Evolutionary conservation across 53 echinoderm and acorn worm genomes (phyloP).

Genomic region (Arbacia lixula): DNA sequence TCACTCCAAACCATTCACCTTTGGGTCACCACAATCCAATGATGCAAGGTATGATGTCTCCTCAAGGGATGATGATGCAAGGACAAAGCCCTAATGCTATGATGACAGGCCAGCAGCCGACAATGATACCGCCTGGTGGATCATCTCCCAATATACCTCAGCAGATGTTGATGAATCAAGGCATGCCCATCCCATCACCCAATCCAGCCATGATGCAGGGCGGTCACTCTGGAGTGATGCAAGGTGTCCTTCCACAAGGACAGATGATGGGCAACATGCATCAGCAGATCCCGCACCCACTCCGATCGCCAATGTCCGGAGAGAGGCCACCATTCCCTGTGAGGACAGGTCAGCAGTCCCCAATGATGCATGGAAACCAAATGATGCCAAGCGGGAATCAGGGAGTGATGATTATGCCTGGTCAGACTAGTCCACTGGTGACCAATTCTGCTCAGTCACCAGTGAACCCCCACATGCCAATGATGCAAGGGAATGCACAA

Average conservation of each 20-base stretch:
- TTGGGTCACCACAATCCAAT: constrained; percentile 64
- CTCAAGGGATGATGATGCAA: constrained; percentile 73
- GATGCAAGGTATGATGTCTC: constrained; percentile 71
- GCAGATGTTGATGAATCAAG: constrained; percentile 47
- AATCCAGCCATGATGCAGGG: constrained; percentile 37
- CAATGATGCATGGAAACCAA: constrained; percentile 77
- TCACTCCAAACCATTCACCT: constrained; percentile 60
- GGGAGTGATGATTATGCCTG: constrained; percentile 45
- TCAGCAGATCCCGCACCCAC: constrained; percentile 33
- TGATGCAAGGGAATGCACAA: constrained; percentile 59
- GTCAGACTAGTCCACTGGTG: constrained; percentile 43
- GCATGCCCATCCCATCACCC: constrained; percentile 66
- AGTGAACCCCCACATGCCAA: constrained; percentile 4
- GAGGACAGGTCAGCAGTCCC: constrained; percentile 67
- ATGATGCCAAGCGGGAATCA: constrained; percentile 19
- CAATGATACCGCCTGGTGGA: constrained; percentile 28
- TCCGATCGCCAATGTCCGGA: constrained; percentile 43
- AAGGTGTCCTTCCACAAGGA: constrained; percentile 53
- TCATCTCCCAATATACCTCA: constrained; percentile 48
- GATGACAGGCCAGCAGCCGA: constrained; percentile 38
- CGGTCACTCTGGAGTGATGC: constrained; percentile 52
- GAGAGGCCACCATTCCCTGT: constrained; percentile 43
- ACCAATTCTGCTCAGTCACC: neutral
- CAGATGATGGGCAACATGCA: constrained; percentile 58
- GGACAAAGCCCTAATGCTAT: constrained; percentile 63